A percentile compares a stretch with the other conserved stretches of the same genome.
Conservation (phyloP, 37 sponge, comb jelly and placozoan species). For the Theonella swinhoei region DNA sequence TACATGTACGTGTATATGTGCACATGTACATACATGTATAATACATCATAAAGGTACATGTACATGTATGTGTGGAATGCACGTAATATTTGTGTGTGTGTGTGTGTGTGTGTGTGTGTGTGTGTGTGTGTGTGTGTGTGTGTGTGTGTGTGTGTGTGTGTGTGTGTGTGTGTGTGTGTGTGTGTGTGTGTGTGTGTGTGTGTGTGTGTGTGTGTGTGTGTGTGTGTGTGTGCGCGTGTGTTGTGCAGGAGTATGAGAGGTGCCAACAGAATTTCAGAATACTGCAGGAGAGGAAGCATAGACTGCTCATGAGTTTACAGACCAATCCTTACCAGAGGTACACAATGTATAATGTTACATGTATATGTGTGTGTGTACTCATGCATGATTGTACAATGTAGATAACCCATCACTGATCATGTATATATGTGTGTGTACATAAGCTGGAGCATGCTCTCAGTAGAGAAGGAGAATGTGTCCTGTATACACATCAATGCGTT, state of each 20-base stretch:
- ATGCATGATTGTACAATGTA: background rate
- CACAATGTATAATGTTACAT: background rate
- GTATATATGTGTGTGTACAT: too few relatives aligned
- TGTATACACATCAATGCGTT: too few relatives aligned
- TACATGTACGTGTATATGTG: too few relatives aligned
- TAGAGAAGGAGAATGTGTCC: too few relatives aligned
- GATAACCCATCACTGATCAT: too few relatives aligned
- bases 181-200: conserved; percentile 29
- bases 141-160: conserved; percentile 43
- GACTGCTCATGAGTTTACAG: conserved; percentile 62
- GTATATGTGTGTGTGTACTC: background rate
- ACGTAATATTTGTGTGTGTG: background rate
- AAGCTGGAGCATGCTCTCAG: too few relatives aligned
- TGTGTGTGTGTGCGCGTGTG: background rate
- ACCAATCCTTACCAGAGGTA: conserved; percentile 72
- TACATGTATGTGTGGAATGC: too few relatives aligned
- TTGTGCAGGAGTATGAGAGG: conserved; percentile 32
- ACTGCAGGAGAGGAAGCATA: conserved; percentile 44
- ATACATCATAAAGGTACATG: too few relatives aligned
- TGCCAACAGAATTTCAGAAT: background rate
- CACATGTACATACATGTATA: too few relatives aligned
- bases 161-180: conserved; percentile 39
- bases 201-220: conserved; percentile 18
- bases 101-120: conserved; percentile 35
- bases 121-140: conserved; percentile 24